Conservation (phyloP, 2,888 invertebrate species). For the Eurytoma adleriae region DNA sequence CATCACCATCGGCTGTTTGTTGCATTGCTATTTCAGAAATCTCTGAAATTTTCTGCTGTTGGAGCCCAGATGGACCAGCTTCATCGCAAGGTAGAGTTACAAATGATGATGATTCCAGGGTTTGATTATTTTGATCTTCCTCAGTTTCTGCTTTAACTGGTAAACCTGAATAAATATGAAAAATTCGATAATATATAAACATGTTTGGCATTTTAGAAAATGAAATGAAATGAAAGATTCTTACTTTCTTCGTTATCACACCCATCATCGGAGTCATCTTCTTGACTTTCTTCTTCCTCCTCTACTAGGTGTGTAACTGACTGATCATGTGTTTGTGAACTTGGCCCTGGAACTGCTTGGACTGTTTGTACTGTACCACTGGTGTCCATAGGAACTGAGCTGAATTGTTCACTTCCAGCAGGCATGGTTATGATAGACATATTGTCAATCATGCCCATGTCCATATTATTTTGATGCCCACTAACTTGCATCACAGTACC, state of each 20-base stretch:
- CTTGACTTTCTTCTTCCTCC: constrained; percentile 71
- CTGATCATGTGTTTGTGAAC: constrained; percentile 70
- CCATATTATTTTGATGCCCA: constrained; percentile 71
- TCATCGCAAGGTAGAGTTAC: constrained; percentile 73
- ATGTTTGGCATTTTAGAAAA: background rate
- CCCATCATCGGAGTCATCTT: constrained; percentile 73
- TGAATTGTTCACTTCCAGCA: constrained; percentile 68
- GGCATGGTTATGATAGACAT: constrained; percentile 69
- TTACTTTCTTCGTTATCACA: constrained; percentile 73
- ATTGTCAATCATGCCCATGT: constrained; percentile 72
- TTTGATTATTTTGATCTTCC: constrained; percentile 69
- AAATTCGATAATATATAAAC: background rate
- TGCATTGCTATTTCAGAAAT: constrained; percentile 71
- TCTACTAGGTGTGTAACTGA: constrained; percentile 67
- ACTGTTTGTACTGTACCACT: constrained; percentile 69
- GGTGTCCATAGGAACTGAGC: constrained; percentile 74
- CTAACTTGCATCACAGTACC: constrained; percentile 70
- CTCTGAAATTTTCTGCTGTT: constrained; percentile 72
- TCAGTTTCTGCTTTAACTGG: constrained; percentile 74
- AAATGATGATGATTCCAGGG: constrained; percentile 72
- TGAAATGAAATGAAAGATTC: background rate
- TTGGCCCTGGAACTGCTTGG: constrained; percentile 71
- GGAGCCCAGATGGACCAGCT: constrained; percentile 75
- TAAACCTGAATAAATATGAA: constrained; percentile 62
- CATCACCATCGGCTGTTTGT: constrained; percentile 69